Evolutionary conservation across 1,140 invertebrate species (phyloP).

Genomic region (Macrobrachium nipponense): DNA sequence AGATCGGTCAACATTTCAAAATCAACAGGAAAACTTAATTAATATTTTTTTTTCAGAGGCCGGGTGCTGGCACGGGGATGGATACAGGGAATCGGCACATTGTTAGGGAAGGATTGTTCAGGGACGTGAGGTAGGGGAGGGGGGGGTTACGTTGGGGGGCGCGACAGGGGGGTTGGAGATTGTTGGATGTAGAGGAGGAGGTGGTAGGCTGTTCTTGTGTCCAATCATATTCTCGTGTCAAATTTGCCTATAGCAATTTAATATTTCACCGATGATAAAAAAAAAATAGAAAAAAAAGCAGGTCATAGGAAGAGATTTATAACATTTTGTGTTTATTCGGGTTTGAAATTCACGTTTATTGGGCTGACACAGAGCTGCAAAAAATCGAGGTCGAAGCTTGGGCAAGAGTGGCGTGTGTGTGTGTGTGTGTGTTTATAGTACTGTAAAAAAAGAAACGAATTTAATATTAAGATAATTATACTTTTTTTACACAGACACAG

Average conservation of each 20-base stretch:
- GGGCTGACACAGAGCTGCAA: not conserved
- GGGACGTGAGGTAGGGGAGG: no score
- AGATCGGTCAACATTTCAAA: no score
- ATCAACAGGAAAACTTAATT: no score
- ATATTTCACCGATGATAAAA: not conserved
- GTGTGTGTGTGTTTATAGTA: no score
- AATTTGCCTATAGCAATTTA: not conserved
- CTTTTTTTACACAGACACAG: no score
- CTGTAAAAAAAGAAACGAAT: no score
- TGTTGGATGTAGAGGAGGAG: not conserved
- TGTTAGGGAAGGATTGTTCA: no score
- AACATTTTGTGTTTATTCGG: not conserved
- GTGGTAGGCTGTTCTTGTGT: not conserved
- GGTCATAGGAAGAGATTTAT: not conserved
- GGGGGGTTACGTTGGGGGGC: not conserved
- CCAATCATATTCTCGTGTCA: no score
- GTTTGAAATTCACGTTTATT: not conserved
- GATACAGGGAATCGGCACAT: no score
- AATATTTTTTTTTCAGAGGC: no score
- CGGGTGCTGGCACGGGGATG: no score
- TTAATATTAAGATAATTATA: no score
- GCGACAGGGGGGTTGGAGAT: not conserved
- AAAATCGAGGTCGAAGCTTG: not conserved
- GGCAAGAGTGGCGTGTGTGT: not conserved
- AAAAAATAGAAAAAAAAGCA: not conserved